Evolutionary conservation across 1,140 invertebrate genomes (phyloP).

Genomic region (Ceratitis capitata): DNA sequence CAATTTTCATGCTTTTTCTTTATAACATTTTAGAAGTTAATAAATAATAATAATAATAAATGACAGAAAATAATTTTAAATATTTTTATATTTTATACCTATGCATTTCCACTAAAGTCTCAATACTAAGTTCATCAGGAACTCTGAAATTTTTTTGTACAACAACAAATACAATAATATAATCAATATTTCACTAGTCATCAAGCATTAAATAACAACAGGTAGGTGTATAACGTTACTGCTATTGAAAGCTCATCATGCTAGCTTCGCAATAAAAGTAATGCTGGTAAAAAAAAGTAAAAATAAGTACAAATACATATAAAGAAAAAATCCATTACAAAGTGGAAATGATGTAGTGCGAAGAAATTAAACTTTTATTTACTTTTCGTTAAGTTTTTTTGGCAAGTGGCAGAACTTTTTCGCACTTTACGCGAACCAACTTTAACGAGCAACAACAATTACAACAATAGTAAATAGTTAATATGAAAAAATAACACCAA

Average conservation of each 20-base stretch:
- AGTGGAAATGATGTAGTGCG: conserved; percentile 8
- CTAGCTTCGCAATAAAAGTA: neutral
- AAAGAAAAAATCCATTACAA: neutral
- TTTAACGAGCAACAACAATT: conserved; percentile 17
- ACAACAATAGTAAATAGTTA: conserved; percentile 6
- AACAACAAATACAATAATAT: neutral
- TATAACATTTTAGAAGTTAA: no score
- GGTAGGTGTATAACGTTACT: neutral
- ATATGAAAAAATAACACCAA: neutral
- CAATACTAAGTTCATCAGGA: no score
- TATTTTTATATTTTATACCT: no score
- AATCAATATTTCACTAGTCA: neutral
- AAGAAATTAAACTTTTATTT: conserved; percentile 35
- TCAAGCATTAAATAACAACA: no score
- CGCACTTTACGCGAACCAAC: neutral
- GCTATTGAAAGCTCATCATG: neutral
- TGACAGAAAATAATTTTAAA: no score
- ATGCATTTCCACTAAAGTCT: no score
- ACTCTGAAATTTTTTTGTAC: no score
- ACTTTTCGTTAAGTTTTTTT: conserved; percentile 30
- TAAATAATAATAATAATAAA: no score
- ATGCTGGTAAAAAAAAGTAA: neutral
- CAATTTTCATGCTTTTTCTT: no score
- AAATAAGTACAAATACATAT: neutral
- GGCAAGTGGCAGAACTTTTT: conserved; percentile 29